These are phyloP conservation scores for Mustela erminea DNA, from an alignment of 2,797 vertebrate genomes.

Conservation along the genomic window DNA sequence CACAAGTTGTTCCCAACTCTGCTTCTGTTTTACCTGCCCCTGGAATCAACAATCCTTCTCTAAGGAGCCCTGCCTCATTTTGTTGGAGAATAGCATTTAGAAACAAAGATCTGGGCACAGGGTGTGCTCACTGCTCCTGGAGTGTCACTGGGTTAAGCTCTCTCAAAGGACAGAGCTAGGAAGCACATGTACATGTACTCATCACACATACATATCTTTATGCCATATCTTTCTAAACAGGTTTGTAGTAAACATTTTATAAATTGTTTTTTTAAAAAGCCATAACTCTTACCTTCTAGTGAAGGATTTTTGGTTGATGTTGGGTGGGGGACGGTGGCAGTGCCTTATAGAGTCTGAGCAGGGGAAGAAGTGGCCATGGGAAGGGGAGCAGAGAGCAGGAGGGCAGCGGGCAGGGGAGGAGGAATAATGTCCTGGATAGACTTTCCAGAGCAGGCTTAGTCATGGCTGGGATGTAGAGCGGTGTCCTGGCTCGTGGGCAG, in stretches of 20 bases:
- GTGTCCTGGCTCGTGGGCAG: neutral
- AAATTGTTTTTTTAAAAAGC: neutral
- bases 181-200: neutral
- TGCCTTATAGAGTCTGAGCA: neutral
- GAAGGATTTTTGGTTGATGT: neutral
- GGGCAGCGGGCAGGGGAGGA: neutral
- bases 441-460: neutral
- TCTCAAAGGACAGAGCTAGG: neutral
- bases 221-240: neutral
- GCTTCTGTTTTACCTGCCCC: neutral
- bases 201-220: neutral
- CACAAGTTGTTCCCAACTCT: neutral
- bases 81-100: neutral
- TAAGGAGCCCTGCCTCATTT: neutral
- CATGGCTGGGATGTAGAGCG: neutral
- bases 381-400: too few species aligned
- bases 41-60: neutral
- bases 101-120: neutral
- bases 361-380: neutral
- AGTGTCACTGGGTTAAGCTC: neutral
- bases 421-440: accelerated
- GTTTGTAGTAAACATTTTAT: neutral
- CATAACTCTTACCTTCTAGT: neutral
- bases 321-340: neutral
- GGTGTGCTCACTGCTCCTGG: neutral